Percentiles rank a stretch among this genome's conserved stretches.
These are phyloP conservation scores for Coptodon bakossiorum DNA, from an alignment of 2,113 vertebrate genomes.

Conservation along the genomic window DNA sequence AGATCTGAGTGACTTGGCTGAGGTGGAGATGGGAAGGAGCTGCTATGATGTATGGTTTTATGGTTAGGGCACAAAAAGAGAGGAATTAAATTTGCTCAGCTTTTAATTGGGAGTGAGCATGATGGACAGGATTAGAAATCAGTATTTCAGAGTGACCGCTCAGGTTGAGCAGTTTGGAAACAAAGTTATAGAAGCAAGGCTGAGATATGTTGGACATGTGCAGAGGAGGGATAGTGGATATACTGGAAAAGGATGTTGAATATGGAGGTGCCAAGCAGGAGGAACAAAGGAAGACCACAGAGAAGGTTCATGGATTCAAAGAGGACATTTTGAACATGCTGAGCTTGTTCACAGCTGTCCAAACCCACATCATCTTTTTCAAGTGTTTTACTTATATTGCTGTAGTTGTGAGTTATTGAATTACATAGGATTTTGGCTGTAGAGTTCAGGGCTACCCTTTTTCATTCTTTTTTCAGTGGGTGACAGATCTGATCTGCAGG, in stretches of 20 bases:
- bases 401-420: background rate
- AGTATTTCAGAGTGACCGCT: background rate
- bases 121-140: too few species aligned
- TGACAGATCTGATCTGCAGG: background rate
- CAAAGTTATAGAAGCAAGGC: background rate
- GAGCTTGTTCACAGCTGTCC: background rate
- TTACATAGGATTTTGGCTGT: background rate
- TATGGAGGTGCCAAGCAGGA: background rate
- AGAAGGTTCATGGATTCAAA: background rate
- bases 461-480: background rate
- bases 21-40: too few species aligned
- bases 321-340: background rate
- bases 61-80: background rate
- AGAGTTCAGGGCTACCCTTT: background rate
- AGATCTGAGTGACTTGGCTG: too few species aligned
- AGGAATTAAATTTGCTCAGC: too few species aligned
- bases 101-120: too few species aligned
- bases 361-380: background rate
- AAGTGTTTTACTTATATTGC: background rate
- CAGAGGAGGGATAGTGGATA: background rate
- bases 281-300: background rate
- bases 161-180: background rate
- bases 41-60: background rate
- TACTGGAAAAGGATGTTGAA: background rate
- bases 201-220: background rate